Percentiles rank a stretch among this genome's conserved stretches.
Conservation (phyloP, 2,113 vertebrate genomes). For the Pionites leucogaster region DNA sequence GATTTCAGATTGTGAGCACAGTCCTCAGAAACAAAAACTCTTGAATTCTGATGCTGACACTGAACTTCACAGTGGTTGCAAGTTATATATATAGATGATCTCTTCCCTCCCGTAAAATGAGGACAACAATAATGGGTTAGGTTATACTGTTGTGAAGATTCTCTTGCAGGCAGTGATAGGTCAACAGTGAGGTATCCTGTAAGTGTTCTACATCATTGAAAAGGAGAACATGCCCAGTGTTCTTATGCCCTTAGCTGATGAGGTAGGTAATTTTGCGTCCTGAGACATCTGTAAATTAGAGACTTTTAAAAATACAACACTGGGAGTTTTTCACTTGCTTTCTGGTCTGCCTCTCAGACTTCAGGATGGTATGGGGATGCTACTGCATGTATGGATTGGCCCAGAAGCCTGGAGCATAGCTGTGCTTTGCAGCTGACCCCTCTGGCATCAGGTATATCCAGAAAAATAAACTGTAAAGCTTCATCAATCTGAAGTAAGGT, state of each 20-base stretch:
- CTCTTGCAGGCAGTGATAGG: neutral
- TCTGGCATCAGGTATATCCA: neutral
- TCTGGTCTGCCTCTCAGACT: neutral
- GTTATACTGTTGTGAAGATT: neutral
- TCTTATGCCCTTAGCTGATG: neutral
- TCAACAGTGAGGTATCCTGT: neutral
- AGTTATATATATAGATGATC: neutral
- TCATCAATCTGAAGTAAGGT: neutral
- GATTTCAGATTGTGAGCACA: neutral
- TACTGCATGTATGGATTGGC: neutral
- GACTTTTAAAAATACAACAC: neutral
- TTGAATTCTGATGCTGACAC: neutral
- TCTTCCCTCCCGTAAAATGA: neutral
- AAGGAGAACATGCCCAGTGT: neutral
- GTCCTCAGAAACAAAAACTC: neutral
- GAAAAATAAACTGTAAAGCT: neutral
- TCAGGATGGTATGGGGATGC: neutral
- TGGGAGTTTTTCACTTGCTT: neutral
- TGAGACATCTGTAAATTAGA: neutral
- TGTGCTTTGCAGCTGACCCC: neutral
- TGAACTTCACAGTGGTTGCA: neutral
- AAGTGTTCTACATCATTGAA: rapidly evolving
- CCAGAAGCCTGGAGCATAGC: neutral
- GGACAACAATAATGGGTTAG: neutral
- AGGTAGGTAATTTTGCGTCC: neutral